Conservation (phyloP, 2,797 vertebrate species). For the Masticophis lateralis region DNA sequence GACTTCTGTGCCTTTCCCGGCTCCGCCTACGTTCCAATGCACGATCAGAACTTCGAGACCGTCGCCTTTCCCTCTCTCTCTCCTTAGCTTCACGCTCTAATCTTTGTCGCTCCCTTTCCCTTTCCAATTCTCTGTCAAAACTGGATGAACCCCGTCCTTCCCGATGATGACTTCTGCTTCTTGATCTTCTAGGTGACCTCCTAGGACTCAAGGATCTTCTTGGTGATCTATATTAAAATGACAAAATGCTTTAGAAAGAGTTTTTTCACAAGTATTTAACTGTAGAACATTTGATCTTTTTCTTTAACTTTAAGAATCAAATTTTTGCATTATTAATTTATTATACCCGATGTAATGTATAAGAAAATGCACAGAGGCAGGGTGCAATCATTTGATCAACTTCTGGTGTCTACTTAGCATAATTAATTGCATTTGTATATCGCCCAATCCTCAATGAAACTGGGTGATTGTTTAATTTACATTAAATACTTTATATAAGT, state of each 20-base stretch:
- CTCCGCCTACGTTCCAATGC: slow-evolving; percentile 79
- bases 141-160: slow-evolving; percentile 87
- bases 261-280: slow-evolving; percentile 1
- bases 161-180: slow-evolving; percentile 92
- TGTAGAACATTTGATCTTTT: slow-evolving; percentile 4
- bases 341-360: not conserved
- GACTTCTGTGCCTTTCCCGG: slow-evolving; percentile 84
- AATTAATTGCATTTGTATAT: not conserved
- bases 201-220: slow-evolving; percentile 86
- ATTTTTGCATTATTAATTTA: slow-evolving; percentile 20
- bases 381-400: not conserved
- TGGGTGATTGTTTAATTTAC: not conserved
- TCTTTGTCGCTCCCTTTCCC: slow-evolving; percentile 83
- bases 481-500: not conserved
- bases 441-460: not conserved
- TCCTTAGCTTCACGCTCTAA: slow-evolving; percentile 83
- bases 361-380: not conserved
- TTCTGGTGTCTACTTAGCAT: not conserved
- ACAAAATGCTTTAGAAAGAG: slow-evolving; percentile 44
- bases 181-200: slow-evolving; percentile 89
- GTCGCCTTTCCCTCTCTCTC: slow-evolving; percentile 78
- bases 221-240: slow-evolving; percentile 78
- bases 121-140: slow-evolving; percentile 93
- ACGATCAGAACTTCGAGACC: slow-evolving; percentile 85
- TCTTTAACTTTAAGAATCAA: not conserved